Evolutionary conservation across 2,113 vertebrate species (phyloP), one percentile per base, ranked within the genome.

Genomic region (Scartelaos histophorus): DNA sequence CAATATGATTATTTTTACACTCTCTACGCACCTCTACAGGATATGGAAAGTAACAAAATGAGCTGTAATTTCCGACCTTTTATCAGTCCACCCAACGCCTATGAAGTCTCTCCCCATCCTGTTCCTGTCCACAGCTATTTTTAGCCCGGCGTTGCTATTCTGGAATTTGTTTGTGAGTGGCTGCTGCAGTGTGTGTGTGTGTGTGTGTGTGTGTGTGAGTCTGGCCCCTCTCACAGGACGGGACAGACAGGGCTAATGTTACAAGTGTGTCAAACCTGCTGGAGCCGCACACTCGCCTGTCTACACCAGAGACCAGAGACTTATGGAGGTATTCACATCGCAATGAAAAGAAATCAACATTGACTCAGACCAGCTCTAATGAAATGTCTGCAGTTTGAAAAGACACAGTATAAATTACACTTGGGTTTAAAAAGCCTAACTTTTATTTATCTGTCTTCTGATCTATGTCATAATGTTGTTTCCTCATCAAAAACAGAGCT

Each of bases 111-210:
- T 76, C 82, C 79, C 76, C 79, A 74, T 81, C 81, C 78, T 85
- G 89, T 86, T 88, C 90, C 87, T 91, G 87, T 92, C 87, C 87
- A 78, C 60, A 79, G 34, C 58, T 94, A 94, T 94, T 94, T 94
- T 93, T 94, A 94, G 93, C 89, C 47, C 85, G 74, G 88, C 74
- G 38, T 90, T 91, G 91, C 92, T 93, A 94, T 94, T 94, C 93
- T 93, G 93, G 92, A 94, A 93, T 93, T 90, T 83, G 86, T 87
- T 90, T 88, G 92, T 93, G 92, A 91, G 92, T 93, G 89, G 90
- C 87, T 90, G 89, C 82, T 89, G 89, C 9, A 89, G 90, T 91
- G 91, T 89, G 90, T 91, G 91, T 91, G 38, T 9, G 1, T 1
- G 91, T 90, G 91, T 89, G 83, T 89, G 83, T 86, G 91, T 92